These are phyloP conservation scores for Thalassophryne amazonica DNA, from an alignment of 2,797 vertebrate genomes.

Conservation along the genomic window DNA sequence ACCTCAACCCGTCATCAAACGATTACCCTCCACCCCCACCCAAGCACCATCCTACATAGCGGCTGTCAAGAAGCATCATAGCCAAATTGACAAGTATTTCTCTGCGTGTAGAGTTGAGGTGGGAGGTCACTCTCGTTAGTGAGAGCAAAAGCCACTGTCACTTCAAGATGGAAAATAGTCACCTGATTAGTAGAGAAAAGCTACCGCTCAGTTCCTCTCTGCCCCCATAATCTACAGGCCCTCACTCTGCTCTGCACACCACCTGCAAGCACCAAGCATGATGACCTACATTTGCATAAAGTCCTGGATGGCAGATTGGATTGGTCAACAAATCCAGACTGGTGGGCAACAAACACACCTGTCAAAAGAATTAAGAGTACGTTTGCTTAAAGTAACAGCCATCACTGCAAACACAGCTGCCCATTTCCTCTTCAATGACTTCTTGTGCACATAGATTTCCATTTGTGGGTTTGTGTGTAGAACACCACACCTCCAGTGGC, in stretches of 20 bases:
- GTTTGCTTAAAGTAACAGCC: too few relatives aligned
- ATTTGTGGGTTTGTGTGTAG: slow-evolving; percentile 16
- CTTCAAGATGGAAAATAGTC: slow-evolving; percentile 32
- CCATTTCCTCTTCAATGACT: neutral
- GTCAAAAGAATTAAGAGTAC: slow-evolving; percentile 32
- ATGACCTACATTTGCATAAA: slow-evolving; percentile 74
- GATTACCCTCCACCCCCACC: neutral
- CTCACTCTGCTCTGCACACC: slow-evolving; percentile 26
- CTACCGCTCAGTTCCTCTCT: slow-evolving; percentile 13
- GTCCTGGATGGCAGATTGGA: slow-evolving; percentile 44
- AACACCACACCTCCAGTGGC: slow-evolving; percentile 39
- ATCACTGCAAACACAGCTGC: neutral
- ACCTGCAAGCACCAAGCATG: slow-evolving; percentile 42
- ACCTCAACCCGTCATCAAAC: neutral
- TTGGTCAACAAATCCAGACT: slow-evolving; percentile 35
- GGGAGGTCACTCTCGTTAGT: slow-evolving; percentile 49
- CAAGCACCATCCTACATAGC: slow-evolving; percentile 4
- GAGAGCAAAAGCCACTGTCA: slow-evolving; percentile 37
- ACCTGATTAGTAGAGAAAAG: slow-evolving; percentile 18
- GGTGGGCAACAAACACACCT: slow-evolving; percentile 45
- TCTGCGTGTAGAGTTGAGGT: slow-evolving; percentile 18
- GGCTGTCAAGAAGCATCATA: slow-evolving; percentile 37
- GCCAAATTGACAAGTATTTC: slow-evolving; percentile 3
- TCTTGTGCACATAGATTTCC: slow-evolving; percentile 1
- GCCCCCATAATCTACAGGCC: neutral